Evolutionary conservation across 1,140 invertebrate genomes (phyloP).

Genomic region (Pentalonia nigronervosa): DNA sequence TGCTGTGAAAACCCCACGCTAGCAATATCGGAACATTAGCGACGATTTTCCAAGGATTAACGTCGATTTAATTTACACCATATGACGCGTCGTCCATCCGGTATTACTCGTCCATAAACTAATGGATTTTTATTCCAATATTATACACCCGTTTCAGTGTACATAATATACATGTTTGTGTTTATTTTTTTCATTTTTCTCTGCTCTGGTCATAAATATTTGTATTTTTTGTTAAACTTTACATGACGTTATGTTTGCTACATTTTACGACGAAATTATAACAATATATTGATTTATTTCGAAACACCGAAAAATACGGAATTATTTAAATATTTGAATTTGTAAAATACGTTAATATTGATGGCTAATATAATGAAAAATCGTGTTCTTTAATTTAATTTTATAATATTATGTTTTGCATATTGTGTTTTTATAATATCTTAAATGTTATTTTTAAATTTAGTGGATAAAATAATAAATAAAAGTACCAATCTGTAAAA

Average conservation of each 20-base stretch:
- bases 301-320: background rate
- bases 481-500: background rate
- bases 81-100: background rate
- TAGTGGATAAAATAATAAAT: background rate
- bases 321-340: constrained; percentile 2
- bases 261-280: background rate
- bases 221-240: background rate
- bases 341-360: background rate
- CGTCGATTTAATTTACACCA: background rate
- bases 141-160: background rate
- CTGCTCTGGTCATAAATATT: background rate
- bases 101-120: background rate
- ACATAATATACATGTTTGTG: background rate
- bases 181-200: background rate
- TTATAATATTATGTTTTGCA: background rate
- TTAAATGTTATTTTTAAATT: background rate
- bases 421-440: background rate
- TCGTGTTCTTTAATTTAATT: background rate
- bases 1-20: background rate
- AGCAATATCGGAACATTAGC: background rate
- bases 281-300: background rate
- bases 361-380: background rate
- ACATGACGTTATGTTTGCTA: background rate
- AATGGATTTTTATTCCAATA: background rate
- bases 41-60: background rate